These are phyloP conservation scores for Dicrurus megarhynchus DNA, from an alignment of 2,113 vertebrate genomes.

Conservation along the genomic window DNA sequence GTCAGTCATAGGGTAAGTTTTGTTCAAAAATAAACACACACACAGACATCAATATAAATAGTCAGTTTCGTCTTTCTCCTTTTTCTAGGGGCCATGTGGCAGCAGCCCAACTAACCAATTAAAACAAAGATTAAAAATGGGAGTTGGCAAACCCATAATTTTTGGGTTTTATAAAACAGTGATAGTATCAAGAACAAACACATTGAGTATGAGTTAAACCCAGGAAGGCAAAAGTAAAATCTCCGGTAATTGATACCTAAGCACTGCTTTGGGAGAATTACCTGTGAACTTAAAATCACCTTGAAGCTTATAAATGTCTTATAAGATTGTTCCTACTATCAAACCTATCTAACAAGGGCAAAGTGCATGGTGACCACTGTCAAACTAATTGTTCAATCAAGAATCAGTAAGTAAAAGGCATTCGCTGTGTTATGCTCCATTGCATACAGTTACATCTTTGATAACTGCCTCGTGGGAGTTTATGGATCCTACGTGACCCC, in stretches of 20 bases:
- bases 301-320: constrained; percentile 24
- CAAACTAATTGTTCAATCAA: constrained; percentile 50
- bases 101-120: neutral
- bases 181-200: neutral
- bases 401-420: constrained; percentile 42
- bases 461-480: constrained; percentile 1
- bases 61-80: neutral
- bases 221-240: neutral
- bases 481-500: constrained; percentile 47
- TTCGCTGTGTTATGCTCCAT: constrained; percentile 12
- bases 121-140: neutral
- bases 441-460: constrained; percentile 26
- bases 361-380: neutral
- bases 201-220: neutral
- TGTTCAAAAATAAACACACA: neutral
- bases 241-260: neutral
- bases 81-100: neutral
- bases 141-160: neutral
- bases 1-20: neutral
- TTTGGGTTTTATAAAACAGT: neutral
- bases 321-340: neutral
- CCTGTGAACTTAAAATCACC: constrained; percentile 50
- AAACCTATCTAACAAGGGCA: neutral
- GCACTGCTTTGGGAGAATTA: neutral
- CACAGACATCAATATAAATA: neutral